Evolutionary conservation across 1,140 invertebrate species (phyloP).

Genomic region (Lysiphlebus fabarum): DNA sequence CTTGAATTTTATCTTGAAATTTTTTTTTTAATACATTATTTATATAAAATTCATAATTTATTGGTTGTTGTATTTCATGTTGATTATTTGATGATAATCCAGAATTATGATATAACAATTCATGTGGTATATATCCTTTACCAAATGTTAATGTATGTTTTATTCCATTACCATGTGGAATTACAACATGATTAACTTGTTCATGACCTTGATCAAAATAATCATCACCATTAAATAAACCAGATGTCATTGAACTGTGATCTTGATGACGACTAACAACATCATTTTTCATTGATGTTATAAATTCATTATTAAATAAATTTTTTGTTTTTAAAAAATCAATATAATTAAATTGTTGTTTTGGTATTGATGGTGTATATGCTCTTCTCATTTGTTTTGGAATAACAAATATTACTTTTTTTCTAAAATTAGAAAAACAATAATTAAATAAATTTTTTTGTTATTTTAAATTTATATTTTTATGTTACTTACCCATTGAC

Average conservation of each 20-base stretch:
- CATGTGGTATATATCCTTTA: constrained; percentile 44
- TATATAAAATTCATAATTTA: no score
- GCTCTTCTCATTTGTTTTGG: constrained; percentile 38
- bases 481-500: no score
- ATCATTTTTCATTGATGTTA: constrained; percentile 5
- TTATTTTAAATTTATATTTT: no score
- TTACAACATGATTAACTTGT: constrained; percentile 34
- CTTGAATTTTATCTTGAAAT: constrained; percentile 4
- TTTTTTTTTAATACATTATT: background rate
- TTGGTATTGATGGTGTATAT: constrained; percentile 24
- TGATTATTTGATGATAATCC: constrained; percentile 24
- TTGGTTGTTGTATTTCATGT: constrained; percentile 1
- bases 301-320: constrained; percentile 14
- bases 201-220: constrained; percentile 43
- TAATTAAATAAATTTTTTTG: background rate
- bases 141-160: constrained; percentile 37
- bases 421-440: constrained; percentile 27
- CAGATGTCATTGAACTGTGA: no score
- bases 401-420: constrained; percentile 38
- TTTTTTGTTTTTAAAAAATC: constrained; percentile 1
- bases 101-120: constrained; percentile 28
- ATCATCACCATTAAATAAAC: constrained; percentile 34
- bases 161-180: constrained; percentile 43
- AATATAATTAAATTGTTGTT: constrained; percentile 15
- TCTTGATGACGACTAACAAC: no score